Base-by-base conservation (phyloP, 2,113 vertebrate species). In the Eulemur rufifrons region DNA sequence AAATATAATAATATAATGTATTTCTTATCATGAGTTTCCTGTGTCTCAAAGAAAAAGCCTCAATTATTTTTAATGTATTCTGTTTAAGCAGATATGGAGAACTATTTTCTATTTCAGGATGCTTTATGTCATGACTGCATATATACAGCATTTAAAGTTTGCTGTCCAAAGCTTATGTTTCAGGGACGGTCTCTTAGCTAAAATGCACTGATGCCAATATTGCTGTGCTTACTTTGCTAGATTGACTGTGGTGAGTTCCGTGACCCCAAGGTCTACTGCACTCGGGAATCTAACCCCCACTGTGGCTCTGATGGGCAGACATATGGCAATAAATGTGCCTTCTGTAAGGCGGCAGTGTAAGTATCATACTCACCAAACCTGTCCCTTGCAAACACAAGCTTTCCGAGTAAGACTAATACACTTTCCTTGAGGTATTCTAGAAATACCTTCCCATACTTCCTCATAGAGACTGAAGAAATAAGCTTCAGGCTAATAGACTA, bases 311-410 rank as follows among this genome's bases (percentile, higher is more conserved):
- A 99, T 1, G 98, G 98, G 13, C 21, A 98, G 94, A 99, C 98
- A 0, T 99, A 99, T 0, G 98, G 98, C 87, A 99, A 99, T 95
- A 98, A 98, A 42, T 99, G 98, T 14, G 89, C 98, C 85, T 98
- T 99, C 97, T 99, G 98, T 97, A 99, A 98, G 97, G 98, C 98
- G 0, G 88, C 97, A 89, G 95, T 37, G 98, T 99, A 98, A 98
- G 98, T 98, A 89, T 47, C 2, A 25, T 12, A 56, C 32, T 74
- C 54, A 63, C 18, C 8, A 82, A 39, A 63, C 2, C 17, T 89
- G 59, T 37, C 64, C 42, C 15, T 84, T 52, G 32, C 13, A 61
- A 89, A 45, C 20, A 25, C 52, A 69, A 76, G 32, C 14, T 73
- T 93, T 8, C n/a, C 47, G 23, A 81, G 34, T 76, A 71, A 87